Percentiles rank a stretch among this genome's conserved stretches.
phyloP scores from a whole-genome alignment of 2,113 vertebrate genomes.

The Brachyhypopomus gauderio region DNA sequence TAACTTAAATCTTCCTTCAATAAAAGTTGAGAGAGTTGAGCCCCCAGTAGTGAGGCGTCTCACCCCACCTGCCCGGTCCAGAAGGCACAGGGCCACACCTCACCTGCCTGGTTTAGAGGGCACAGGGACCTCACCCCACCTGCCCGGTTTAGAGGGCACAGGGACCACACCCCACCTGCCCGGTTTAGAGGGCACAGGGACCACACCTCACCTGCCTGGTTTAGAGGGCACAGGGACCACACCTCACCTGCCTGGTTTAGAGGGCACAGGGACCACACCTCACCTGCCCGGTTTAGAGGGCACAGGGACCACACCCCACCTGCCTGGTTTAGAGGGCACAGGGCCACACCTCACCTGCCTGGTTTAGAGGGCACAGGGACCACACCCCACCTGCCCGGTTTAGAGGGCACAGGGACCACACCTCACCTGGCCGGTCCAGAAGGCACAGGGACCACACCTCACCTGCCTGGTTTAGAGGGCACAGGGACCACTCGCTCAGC shows the following conservation, averaged over 20 bases:
- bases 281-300: background rate
- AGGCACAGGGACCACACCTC: background rate
- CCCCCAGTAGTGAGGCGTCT: too few species aligned
- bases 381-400: background rate
- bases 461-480: background rate
- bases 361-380: background rate
- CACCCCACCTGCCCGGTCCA: background rate
- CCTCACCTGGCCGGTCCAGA: background rate
- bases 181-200: background rate
- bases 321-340: background rate
- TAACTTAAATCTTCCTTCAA: constrained; percentile 47
- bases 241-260: background rate
- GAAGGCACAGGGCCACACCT: background rate
- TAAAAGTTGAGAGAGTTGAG: constrained; percentile 54
- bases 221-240: background rate
- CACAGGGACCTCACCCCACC: background rate
- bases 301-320: background rate
- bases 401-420: background rate
- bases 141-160: background rate
- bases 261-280: background rate
- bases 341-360: background rate
- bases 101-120: background rate
- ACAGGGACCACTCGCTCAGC: background rate
- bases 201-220: background rate
- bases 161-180: background rate